These are phyloP conservation scores for Monopterus albus DNA, from an alignment of 2,113 vertebrate species.

Conservation along the genomic window DNA sequence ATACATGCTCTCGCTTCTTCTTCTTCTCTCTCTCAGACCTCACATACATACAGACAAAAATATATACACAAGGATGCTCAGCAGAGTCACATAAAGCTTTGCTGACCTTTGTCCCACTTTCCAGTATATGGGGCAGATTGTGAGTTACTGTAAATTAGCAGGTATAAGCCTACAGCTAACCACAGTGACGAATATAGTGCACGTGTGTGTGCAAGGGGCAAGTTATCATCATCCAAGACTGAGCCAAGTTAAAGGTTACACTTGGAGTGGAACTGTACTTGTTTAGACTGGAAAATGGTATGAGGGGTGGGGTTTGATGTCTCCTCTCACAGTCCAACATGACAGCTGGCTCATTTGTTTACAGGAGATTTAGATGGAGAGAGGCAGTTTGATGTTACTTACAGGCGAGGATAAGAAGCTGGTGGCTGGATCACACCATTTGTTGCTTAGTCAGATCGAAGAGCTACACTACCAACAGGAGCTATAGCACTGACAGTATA, in stretches of 20 bases:
- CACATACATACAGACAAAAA: conserved; percentile 18
- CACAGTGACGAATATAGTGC: conserved; percentile 3
- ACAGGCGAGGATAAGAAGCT: conserved; percentile 18
- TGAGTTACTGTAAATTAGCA: conserved; percentile 31
- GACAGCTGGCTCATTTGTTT: conserved; percentile 40
- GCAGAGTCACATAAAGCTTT: conserved; percentile 19
- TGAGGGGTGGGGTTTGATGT: conserved; percentile 9
- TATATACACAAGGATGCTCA: conserved; percentile 31
- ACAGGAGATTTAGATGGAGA: conserved; percentile 29
- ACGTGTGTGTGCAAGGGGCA: conserved; percentile 3
- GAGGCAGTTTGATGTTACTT: conserved; percentile 20
- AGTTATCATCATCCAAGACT: conserved; percentile 5
- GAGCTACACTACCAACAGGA: too few relatives aligned
- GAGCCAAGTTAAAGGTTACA: conserved; percentile 23
- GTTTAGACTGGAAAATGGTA: conserved; percentile 34
- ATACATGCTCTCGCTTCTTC: conserved; percentile 38
- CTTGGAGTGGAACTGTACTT: not conserved
- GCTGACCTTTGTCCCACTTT: conserved; percentile 65
- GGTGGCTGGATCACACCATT: conserved; percentile 23
- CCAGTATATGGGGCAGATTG: conserved; percentile 25
- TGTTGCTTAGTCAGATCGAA: conserved; percentile 25
- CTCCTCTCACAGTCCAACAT: conserved; percentile 7
- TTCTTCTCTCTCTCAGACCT: conserved; percentile 3
- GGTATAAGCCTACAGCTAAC: not conserved
- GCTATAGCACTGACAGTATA: conserved; percentile 18